Conservation (phyloP, 2,797 vertebrate species). For the Parambassis ranga region DNA sequence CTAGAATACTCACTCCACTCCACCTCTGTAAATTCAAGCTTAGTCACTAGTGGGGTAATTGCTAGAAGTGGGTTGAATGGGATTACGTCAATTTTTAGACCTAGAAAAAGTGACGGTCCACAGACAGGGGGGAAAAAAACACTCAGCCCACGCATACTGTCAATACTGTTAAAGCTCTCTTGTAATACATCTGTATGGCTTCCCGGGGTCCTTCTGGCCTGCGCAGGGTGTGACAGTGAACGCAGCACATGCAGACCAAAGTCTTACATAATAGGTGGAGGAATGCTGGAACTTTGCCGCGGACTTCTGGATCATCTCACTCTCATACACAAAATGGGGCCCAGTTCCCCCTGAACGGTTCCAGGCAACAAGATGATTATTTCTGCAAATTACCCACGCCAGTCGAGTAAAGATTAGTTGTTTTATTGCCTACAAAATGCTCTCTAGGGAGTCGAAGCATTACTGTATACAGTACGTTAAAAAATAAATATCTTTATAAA, state of each 20-base stretch:
- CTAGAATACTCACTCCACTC: too few relatives aligned
- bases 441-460: background rate
- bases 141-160: too few relatives aligned
- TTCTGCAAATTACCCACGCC: too few relatives aligned
- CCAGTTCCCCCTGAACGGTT: background rate
- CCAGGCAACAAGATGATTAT: slow-evolving; percentile 5
- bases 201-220: slow-evolving; percentile 1
- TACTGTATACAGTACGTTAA: background rate
- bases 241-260: slow-evolving; percentile 12
- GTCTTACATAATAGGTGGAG: slow-evolving; percentile 67
- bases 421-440: slow-evolving; percentile 44
- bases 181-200: background rate
- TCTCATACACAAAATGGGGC: slow-evolving; percentile 16
- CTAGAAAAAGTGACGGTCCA: background rate
- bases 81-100: background rate
- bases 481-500: slow-evolving; percentile 48
- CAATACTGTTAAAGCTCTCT: too few relatives aligned
- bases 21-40: slow-evolving; percentile 5
- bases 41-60: slow-evolving; percentile 25
- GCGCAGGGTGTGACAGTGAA: slow-evolving; percentile 10
- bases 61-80: background rate
- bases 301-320: slow-evolving; percentile 52
- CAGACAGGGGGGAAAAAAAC: background rate
- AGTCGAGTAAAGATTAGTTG: background rate
- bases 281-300: slow-evolving; percentile 70